A percentile compares a stretch with the other conserved stretches of the same genome.
Conservation (phyloP, 2,113 vertebrate genomes). For the Gymnorhina tibicen region DNA sequence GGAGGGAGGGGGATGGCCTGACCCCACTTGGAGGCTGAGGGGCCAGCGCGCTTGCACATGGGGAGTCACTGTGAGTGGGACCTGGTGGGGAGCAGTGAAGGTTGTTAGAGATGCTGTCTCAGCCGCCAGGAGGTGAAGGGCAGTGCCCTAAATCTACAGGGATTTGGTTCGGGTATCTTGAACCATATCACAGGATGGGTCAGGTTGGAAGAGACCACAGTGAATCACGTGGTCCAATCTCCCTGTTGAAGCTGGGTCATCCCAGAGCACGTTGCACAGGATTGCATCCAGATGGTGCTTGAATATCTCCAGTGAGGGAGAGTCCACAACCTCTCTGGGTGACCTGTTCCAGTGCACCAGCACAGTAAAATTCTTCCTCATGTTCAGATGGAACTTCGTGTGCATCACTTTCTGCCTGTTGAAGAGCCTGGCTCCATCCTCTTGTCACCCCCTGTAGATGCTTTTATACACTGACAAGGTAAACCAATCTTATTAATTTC, state of each 20-base stretch:
- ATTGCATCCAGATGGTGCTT: neutral
- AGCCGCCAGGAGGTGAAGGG: neutral
- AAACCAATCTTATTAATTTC: neutral
- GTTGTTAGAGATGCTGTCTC: too few species aligned
- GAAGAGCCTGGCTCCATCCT: neutral
- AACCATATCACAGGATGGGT: neutral
- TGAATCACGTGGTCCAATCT: too few species aligned
- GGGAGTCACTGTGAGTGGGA: accelerated
- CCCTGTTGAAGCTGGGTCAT: neutral
- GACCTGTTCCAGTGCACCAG: neutral
- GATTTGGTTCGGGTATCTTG: neutral
- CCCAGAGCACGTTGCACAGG: too few species aligned
- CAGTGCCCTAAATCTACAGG: neutral
- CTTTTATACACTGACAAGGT: neutral
- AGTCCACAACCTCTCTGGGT: neutral
- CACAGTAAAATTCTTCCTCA: neutral
- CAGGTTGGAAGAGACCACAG: neutral
- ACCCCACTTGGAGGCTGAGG: accelerated
- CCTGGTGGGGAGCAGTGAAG: neutral
- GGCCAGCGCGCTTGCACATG: accelerated
- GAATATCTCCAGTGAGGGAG: neutral
- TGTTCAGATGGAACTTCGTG: neutral
- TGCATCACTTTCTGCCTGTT: neutral
- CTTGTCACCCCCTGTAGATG: neutral
- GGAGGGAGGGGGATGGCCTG: too few species aligned